Evolutionary conservation across 2,797 vertebrate genomes (phyloP).

Genomic region (Channa striata): DNA sequence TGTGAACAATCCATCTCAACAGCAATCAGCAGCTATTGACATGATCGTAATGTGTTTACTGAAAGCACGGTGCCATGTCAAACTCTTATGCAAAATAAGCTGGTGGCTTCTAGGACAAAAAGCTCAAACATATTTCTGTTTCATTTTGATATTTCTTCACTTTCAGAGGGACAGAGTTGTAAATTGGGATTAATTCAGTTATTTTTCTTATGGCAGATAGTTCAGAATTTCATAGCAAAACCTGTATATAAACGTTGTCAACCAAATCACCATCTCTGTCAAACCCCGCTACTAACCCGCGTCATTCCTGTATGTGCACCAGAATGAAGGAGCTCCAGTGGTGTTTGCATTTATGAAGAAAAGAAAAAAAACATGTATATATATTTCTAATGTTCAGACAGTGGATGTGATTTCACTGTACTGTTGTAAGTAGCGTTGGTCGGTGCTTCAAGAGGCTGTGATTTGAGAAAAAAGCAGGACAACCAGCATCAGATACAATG

Average conservation of each 20-base stretch:
- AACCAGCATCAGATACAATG: conserved; percentile 54
- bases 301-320: conserved; percentile 51
- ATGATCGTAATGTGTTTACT: conserved; percentile 43
- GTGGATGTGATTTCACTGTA: conserved; percentile 53
- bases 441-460: conserved; percentile 60
- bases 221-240: conserved; percentile 51
- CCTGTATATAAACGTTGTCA: conserved; percentile 62
- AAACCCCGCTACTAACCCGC: conserved; percentile 53
- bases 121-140: conserved; percentile 56
- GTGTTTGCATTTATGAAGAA: conserved; percentile 18
- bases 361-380: conserved; percentile 62
- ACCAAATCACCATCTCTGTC: conserved; percentile 48
- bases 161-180: conserved; percentile 73
- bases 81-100: conserved; percentile 77
- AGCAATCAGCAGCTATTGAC: conserved; percentile 71
- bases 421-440: conserved; percentile 34
- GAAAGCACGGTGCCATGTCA: conserved; percentile 58
- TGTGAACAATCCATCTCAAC: conserved; percentile 60
- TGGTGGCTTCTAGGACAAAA: conserved; percentile 49
- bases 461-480: conserved; percentile 45
- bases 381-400: conserved; percentile 71
- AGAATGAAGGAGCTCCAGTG: conserved; percentile 33
- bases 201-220: conserved; percentile 69
- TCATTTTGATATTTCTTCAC: conserved; percentile 68
- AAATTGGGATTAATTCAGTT: conserved; percentile 61